Conservation (phyloP, 2,888 invertebrate genomes). For the Acanthosoma haemorrhoidale region DNA sequence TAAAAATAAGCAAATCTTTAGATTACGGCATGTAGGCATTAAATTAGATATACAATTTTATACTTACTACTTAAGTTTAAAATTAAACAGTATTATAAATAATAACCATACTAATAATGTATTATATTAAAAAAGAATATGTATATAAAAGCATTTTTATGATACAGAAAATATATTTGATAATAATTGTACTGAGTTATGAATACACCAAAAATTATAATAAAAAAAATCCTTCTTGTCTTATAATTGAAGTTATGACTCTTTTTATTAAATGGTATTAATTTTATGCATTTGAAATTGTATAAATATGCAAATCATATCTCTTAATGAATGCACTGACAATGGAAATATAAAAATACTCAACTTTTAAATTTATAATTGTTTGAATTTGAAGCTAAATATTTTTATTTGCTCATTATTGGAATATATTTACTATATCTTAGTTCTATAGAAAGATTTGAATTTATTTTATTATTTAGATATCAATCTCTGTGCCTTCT, state of each 20-base stretch:
- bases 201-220: slow-evolving; percentile 14
- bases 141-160: slow-evolving; percentile 16
- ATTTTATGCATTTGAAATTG: background rate
- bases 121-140: background rate
- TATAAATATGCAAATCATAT: slow-evolving; percentile 24
- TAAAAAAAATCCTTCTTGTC: background rate
- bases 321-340: slow-evolving; percentile 34
- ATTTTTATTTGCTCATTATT: slow-evolving; percentile 16
- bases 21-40: slow-evolving; percentile 20
- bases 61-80: background rate
- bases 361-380: background rate
- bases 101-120: background rate
- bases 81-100: slow-evolving; percentile 26
- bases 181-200: slow-evolving; percentile 19
- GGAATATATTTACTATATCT: background rate
- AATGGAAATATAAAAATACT: slow-evolving; percentile 23
- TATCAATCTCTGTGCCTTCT: slow-evolving; percentile 29
- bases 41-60: slow-evolving; percentile 3
- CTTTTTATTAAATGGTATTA: background rate
- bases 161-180: slow-evolving; percentile 18
- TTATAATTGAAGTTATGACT: background rate
- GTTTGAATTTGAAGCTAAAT: slow-evolving; percentile 1
- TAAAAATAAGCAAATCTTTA: slow-evolving; percentile 3
- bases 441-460: slow-evolving; percentile 6
- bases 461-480: slow-evolving; percentile 29